Percentiles rank a stretch among this genome's conserved stretches.
Evolutionary conservation across 2,113 vertebrate genomes (phyloP).

Genomic region (Hippoglossus stenolepis): DNA sequence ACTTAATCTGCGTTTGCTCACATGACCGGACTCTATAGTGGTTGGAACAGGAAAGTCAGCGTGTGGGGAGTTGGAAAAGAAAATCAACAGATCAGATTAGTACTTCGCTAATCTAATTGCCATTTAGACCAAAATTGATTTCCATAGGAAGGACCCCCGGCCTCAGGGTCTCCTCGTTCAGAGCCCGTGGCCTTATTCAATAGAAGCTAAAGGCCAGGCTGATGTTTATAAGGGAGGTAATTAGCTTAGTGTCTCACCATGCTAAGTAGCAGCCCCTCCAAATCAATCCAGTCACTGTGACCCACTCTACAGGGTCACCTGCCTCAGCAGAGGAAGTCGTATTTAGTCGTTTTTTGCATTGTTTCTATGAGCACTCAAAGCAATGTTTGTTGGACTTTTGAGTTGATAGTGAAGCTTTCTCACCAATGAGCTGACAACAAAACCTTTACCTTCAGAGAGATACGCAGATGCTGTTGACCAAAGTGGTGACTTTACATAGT

Average conservation of each 20-base stretch:
- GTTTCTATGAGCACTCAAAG: neutral
- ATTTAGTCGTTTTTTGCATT: neutral
- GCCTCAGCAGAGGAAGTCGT: conserved; percentile 5
- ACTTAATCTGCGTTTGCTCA: conserved; percentile 33
- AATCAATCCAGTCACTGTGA: conserved; percentile 64
- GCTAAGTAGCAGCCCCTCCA: conserved; percentile 50
- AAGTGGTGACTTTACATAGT: neutral
- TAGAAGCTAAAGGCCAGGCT: conserved; percentile 66
- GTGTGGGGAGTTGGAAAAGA: conserved; percentile 19
- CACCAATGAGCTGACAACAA: neutral
- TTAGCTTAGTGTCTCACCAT: conserved; percentile 66
- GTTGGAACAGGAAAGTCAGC: neutral
- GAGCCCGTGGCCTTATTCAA: conserved; percentile 62
- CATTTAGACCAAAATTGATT: conserved; percentile 74
- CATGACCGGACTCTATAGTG: conserved; percentile 8
- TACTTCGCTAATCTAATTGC: conserved; percentile 65
- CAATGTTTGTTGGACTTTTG: neutral
- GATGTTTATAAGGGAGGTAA: conserved; percentile 69
- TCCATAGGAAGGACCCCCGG: conserved; percentile 63
- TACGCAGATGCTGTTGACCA: neutral
- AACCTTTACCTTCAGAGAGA: neutral
- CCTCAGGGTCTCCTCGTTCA: conserved; percentile 37
- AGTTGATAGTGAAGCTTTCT: neutral
- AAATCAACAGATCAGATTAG: conserved; percentile 51
- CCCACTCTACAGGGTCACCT: conserved; percentile 36